These are phyloP conservation scores for Muraenolepis orangiensis DNA, from an alignment of 2,797 vertebrate species.

Conservation along the genomic window DNA sequence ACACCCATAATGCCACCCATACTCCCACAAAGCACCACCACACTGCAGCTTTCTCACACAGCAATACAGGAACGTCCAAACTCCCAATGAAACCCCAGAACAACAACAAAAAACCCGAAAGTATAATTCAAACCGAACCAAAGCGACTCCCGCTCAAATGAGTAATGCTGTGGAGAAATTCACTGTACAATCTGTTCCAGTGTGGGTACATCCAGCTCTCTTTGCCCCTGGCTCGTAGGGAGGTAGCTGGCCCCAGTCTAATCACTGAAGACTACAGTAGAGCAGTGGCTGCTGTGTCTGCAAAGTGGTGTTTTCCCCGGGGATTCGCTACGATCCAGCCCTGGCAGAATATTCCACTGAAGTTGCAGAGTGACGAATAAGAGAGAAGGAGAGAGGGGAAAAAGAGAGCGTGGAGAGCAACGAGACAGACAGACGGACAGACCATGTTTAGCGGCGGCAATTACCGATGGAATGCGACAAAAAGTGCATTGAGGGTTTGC, in stretches of 20 bases:
- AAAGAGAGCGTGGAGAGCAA: slow-evolving; percentile 3
- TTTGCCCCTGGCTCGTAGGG: slow-evolving; percentile 14
- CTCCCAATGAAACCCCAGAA: background rate
- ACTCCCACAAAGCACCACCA: no score
- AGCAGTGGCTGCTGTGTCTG: slow-evolving; percentile 60
- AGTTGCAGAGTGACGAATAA: slow-evolving; percentile 19
- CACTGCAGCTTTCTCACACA: no score
- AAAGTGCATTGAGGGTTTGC: background rate
- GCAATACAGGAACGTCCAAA: no score
- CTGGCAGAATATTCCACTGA: slow-evolving; percentile 29
- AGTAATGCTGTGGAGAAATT: slow-evolving; percentile 31
- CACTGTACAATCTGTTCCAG: slow-evolving; percentile 40
- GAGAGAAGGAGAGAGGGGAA: slow-evolving; percentile 12
- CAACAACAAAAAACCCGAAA: background rate
- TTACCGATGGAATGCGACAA: background rate
- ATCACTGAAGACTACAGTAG: slow-evolving; percentile 56
- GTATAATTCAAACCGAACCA: background rate
- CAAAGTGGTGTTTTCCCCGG: slow-evolving; percentile 44
- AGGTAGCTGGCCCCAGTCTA: slow-evolving; percentile 42
- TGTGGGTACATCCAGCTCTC: slow-evolving; percentile 16
- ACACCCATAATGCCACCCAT: background rate
- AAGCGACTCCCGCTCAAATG: background rate
- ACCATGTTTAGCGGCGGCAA: background rate
- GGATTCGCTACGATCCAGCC: slow-evolving; percentile 46
- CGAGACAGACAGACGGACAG: background rate